A percentile compares a stretch with the other conserved stretches of the same genome.
Evolutionary conservation across 1,140 invertebrate genomes (phyloP).

Genomic region (Whitmania pigra): DNA sequence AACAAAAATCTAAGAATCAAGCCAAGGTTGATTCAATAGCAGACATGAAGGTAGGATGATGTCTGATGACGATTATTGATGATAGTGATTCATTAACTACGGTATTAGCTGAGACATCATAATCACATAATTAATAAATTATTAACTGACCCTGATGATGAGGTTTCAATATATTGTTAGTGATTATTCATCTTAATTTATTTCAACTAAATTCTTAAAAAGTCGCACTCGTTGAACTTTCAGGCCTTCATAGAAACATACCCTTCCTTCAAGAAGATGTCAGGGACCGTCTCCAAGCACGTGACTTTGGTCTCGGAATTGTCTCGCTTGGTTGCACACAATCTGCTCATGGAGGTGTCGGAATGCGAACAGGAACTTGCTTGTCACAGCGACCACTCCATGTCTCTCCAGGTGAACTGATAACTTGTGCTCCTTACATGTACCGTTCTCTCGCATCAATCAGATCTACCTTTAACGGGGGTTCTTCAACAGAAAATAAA

Average conservation of each 20-base stretch:
- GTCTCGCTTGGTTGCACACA: conserved; percentile 63
- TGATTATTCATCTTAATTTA: neutral
- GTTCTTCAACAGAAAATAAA: conserved; percentile 53
- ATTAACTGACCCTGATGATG: too few species aligned
- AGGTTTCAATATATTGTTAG: too few species aligned
- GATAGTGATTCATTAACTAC: too few species aligned
- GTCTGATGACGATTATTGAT: too few species aligned
- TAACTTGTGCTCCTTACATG: neutral
- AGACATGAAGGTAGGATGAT: conserved; percentile 70
- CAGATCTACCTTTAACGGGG: neutral
- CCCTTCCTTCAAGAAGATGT: conserved; percentile 98
- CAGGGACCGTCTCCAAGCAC: conserved; percentile 92
- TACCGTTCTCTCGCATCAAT: neutral
- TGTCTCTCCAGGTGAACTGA: conserved; percentile 57
- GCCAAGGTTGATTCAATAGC: conserved; percentile 88
- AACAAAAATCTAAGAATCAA: conserved; percentile 84
- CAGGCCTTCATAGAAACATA: conserved; percentile 89
- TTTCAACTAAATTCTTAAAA: neutral
- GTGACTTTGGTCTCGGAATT: conserved; percentile 89
- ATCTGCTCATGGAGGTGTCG: conserved; percentile 75
- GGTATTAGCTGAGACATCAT: too few species aligned
- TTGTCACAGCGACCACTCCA: conserved; percentile 79
- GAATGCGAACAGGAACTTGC: conserved; percentile 92
- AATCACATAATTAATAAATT: too few species aligned
- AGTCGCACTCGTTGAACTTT: neutral